Evolutionary conservation across 2,888 invertebrate species (phyloP), one percentile per base, ranked within the genome.

Genomic region (Metopia argyrocephala): DNA sequence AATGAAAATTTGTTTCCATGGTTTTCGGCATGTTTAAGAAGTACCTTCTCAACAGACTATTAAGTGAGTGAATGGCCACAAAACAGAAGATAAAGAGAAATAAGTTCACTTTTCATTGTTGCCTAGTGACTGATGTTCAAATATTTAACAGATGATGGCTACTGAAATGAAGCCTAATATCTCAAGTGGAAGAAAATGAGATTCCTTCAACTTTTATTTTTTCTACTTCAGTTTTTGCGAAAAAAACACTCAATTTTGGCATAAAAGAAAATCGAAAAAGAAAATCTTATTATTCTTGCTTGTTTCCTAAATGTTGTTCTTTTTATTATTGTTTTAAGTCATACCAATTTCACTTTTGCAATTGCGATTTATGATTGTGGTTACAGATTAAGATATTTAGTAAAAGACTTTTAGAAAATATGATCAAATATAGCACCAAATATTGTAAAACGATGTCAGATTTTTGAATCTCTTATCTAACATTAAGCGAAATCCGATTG

Each of bases 91-190:
- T 66, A 21, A 18, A 21, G n/a, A 6, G 27, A 62, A 57, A 50
- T 57, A 64, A 69, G 50, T 76, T 70, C 76, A 76, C 64, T 70
- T 76, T 76, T 38, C 70, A 23, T 61, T 18, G 7, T 38, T 59
- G 59, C 45, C 12, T 59, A 15, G n/a, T 5, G 59, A 21, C 2
- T 46, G 5, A 31, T 46, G 21, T 5, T 31, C 27, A 59, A 54
- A 54, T 25, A n/a, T 25, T 15, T 15, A 56, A 6, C 2, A 6
- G 70, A 61, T 61, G 56, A 31, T 45, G 61, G 9, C 52, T 15
- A 23, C 0, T 5, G 46, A 48, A 52, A 57, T 46, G 56, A 62
- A 31, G 61, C 46, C 5, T 38, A 62, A 46, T 25, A 62, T 69
- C 46, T 69, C 23, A 62, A 76, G 28, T 52, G 68, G 23, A 68